Percentiles rank a stretch among this genome's conserved stretches.
Conservation (phyloP, 2,797 vertebrate genomes). For the Typhlichthys eigenmanni region DNA sequence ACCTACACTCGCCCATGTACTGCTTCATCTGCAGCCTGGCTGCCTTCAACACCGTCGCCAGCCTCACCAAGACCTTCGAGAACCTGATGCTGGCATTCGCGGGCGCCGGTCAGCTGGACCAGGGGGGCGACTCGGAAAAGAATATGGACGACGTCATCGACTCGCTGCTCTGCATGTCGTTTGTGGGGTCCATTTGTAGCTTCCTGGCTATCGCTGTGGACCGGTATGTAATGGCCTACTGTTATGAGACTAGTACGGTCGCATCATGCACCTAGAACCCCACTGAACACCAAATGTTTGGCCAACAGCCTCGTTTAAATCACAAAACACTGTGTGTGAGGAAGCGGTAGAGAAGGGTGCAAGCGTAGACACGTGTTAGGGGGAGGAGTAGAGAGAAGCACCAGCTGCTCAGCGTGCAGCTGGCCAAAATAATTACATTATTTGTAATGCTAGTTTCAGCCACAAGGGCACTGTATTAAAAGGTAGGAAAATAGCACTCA, state of each 20-base stretch:
- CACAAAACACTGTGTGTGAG: too few species aligned
- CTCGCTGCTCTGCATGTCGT: slow-evolving; percentile 87
- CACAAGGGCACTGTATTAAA: too few species aligned
- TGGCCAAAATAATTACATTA: too few species aligned
- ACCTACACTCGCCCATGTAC: slow-evolving; percentile 94
- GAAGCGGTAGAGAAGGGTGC: too few species aligned
- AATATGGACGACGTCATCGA: slow-evolving; percentile 89
- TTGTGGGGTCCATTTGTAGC: slow-evolving; percentile 92
- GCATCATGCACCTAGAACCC: neutral
- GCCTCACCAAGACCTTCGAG: slow-evolving; percentile 89
- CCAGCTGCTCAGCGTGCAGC: too few species aligned
- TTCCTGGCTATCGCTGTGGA: slow-evolving; percentile 90
- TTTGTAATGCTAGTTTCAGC: too few species aligned
- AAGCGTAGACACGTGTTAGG: too few species aligned
- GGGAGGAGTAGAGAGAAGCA: too few species aligned
- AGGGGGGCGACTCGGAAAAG: slow-evolving; percentile 72
- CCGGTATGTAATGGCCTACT: slow-evolving; percentile 65
- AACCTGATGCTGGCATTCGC: slow-evolving; percentile 85
- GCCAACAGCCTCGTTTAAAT: neutral
- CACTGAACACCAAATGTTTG: too few species aligned
- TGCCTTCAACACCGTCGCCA: slow-evolving; percentile 90
- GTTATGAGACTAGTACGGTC: too few species aligned
- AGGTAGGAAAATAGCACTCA: too few species aligned
- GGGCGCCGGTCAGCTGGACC: slow-evolving; percentile 80
- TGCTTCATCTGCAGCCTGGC: slow-evolving; percentile 95